phyloP scores from a whole-genome alignment of 2,113 vertebrate species.

The Actenoides lindsayi region DNA sequence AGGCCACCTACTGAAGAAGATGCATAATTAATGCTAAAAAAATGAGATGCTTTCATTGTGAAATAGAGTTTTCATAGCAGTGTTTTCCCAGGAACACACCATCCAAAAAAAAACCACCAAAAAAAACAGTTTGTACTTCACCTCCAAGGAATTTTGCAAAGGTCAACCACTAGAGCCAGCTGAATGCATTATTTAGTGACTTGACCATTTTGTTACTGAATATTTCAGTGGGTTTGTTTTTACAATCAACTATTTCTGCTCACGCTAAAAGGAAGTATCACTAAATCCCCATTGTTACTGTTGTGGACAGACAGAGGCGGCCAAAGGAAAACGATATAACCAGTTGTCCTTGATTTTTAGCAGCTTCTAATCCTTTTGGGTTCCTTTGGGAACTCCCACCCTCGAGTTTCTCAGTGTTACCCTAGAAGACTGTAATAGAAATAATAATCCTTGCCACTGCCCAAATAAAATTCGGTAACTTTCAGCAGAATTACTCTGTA shows the following conservation, averaged over 20 bases:
- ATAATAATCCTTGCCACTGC: not conserved
- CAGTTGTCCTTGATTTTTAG: not conserved
- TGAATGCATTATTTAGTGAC: constrained; percentile 41
- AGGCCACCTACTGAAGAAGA: constrained; percentile 25
- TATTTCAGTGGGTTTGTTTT: constrained; percentile 42
- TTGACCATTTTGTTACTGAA: constrained; percentile 12
- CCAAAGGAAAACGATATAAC: not conserved
- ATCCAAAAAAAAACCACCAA: not conserved
- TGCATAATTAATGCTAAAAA: constrained; percentile 40
- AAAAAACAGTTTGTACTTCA: not conserved
- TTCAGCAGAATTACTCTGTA: not conserved
- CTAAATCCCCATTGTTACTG: not conserved
- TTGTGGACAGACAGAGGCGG: not conserved
- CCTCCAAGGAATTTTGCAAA: constrained; percentile 11
- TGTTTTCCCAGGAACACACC: not conserved
- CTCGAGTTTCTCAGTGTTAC: not conserved
- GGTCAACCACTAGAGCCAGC: not conserved
- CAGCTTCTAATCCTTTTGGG: not conserved
- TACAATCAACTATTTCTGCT: constrained; percentile 12
- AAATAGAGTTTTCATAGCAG: not conserved
- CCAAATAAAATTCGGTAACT: not conserved
- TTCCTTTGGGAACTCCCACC: not conserved
- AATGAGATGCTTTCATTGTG: not conserved
- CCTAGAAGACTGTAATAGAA: not conserved
- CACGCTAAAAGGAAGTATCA: not conserved